phyloP scores from a whole-genome alignment of 2,113 vertebrate species.

The Panurus biarmicus region DNA sequence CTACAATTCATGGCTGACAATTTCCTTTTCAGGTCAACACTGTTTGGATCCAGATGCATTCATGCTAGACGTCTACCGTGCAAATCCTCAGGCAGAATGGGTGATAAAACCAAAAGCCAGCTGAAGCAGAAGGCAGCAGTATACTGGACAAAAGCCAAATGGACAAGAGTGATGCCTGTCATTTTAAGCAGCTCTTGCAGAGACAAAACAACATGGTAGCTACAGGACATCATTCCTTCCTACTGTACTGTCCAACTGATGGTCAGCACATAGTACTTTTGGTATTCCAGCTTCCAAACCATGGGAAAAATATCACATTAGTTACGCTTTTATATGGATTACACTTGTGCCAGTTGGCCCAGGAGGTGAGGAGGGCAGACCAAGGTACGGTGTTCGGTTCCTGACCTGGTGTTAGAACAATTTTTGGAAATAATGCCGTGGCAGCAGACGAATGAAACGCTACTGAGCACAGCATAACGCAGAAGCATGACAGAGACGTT shows the following conservation, averaged over 20 bases:
- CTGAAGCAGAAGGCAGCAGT: conserved; percentile 50
- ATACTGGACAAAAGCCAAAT: not conserved
- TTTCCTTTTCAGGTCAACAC: conserved; percentile 80
- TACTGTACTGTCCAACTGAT: not conserved
- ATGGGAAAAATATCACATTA: not conserved
- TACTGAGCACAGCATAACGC: not conserved
- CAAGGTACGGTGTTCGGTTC: not conserved
- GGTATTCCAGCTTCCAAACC: not conserved
- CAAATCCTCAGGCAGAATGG: conserved; percentile 92
- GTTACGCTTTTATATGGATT: not conserved
- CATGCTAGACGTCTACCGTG: conserved; percentile 85
- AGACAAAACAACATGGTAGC: not conserved
- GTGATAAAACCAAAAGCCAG: conserved; percentile 83
- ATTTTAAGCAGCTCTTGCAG: not conserved
- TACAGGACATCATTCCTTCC: not conserved
- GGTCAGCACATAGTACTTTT: not conserved
- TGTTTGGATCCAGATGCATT: conserved; percentile 86
- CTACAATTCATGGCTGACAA: not conserved
- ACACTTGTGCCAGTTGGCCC: not conserved
- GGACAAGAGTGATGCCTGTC: not conserved
- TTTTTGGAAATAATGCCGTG: not conserved
- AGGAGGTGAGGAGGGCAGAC: not conserved
- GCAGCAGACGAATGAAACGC: not conserved
- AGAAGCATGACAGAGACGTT: not conserved
- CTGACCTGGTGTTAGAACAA: not conserved